Percentiles rank a stretch among this genome's conserved stretches.
Evolutionary conservation across 2,888 invertebrate genomes (phyloP).

Genomic region (Monopis laevigella): DNA sequence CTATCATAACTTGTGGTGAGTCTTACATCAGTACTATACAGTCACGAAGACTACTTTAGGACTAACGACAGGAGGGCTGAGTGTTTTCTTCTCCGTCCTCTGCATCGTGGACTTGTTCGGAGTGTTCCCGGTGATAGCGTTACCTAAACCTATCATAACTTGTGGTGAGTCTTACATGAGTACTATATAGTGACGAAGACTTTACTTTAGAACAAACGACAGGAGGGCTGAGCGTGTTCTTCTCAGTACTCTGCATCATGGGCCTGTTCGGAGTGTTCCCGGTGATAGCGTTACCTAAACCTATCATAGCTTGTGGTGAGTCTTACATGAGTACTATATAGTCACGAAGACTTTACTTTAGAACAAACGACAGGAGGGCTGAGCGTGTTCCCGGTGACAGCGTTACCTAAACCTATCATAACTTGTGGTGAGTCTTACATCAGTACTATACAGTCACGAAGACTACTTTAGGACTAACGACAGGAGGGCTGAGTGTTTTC

Average conservation of each 20-base stretch:
- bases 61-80: constrained; percentile 61
- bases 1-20: constrained; percentile 80
- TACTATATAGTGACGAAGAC: no score
- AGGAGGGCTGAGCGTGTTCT: constrained; percentile 71
- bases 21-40: no score
- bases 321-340: no score
- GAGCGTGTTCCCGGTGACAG: constrained; percentile 77
- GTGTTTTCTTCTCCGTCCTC: constrained; percentile 74
- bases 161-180: no score
- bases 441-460: no score
- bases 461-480: constrained; percentile 22
- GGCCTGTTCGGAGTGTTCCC: constrained; percentile 88
- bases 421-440: constrained; percentile 82
- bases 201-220: constrained; percentile 24
- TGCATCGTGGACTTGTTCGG: constrained; percentile 86
- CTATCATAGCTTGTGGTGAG: constrained; percentile 80
- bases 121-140: constrained; percentile 81
- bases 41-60: constrained; percentile 3
- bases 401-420: constrained; percentile 78
- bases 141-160: constrained; percentile 78
- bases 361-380: constrained; percentile 59
- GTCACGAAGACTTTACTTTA: constrained; percentile 30
- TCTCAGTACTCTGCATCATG: constrained; percentile 79
- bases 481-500: constrained; percentile 70
- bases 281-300: constrained; percentile 77